Percentiles rank a stretch among this genome's conserved stretches.
phyloP scores from a whole-genome alignment of 2,113 vertebrate genomes.

The Anser brachyrhynchus region DNA sequence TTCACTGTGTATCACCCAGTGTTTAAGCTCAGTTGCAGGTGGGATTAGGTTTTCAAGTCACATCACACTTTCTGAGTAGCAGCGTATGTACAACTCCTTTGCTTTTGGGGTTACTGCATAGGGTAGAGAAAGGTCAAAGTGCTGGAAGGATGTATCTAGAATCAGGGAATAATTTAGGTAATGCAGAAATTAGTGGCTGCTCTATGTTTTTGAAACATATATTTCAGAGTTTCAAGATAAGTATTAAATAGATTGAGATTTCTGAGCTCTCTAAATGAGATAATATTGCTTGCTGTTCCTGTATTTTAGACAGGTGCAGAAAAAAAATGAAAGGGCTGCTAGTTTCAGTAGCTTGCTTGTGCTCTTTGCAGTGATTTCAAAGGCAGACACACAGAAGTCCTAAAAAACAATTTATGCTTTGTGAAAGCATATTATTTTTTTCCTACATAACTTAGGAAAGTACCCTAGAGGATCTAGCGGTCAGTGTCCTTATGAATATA shows the following conservation, averaged over 20 bases:
- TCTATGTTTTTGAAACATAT: not conserved
- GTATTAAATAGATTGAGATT: not conserved
- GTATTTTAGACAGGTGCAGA: not conserved
- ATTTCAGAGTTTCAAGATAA: not conserved
- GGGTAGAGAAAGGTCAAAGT: not conserved
- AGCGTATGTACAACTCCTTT: not conserved
- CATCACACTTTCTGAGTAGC: not conserved
- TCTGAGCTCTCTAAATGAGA: not conserved
- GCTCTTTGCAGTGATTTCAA: not conserved
- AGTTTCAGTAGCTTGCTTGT: not conserved
- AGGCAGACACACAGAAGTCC: not conserved
- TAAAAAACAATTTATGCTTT: not conserved
- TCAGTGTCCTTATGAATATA: not conserved
- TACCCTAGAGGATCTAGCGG: not conserved
- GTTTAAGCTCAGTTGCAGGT: not conserved
- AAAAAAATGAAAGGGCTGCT: not conserved
- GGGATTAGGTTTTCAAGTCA: not conserved
- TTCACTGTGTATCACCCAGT: not conserved
- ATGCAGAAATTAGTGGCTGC: not conserved
- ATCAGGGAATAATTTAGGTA: not conserved
- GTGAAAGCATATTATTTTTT: slow-evolving; percentile 3
- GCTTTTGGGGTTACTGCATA: not conserved
- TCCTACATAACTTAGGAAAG: not conserved
- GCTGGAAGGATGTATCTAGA: not conserved
- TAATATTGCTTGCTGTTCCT: not conserved